A percentile compares a stretch with the other conserved stretches of the same genome.
Evolutionary conservation across 2,888 invertebrate species (phyloP).

Genomic region (Didymodactylos carnosus): DNA sequence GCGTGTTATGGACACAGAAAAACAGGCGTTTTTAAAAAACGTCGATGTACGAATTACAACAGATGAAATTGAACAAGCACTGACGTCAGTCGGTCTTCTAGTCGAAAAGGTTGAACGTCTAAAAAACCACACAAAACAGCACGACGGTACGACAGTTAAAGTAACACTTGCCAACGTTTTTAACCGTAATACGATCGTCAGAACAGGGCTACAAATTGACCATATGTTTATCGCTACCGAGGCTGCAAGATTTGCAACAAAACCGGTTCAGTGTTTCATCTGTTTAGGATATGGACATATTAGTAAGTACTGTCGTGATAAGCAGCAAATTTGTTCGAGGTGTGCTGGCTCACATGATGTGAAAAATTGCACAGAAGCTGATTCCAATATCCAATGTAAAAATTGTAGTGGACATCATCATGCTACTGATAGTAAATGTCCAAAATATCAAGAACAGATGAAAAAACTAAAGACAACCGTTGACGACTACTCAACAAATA

Average conservation of each 20-base stretch:
- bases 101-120: not conserved
- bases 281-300: not conserved
- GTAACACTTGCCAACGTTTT: not conserved
- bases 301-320: not conserved
- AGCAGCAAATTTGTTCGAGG: not conserved
- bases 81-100: not conserved
- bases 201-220: not conserved
- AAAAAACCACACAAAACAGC: not conserved
- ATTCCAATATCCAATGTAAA: not conserved
- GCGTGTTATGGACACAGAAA: not conserved
- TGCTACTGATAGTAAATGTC: not conserved
- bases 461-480: not conserved
- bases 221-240: not conserved
- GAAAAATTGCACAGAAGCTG: no score
- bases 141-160: not conserved
- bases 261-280: not conserved
- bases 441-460: not conserved
- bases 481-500: not conserved
- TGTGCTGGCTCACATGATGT: no score
- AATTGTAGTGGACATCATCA: not conserved
- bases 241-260: not conserved
- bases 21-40: not conserved
- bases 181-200: not conserved
- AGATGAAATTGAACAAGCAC: not conserved
- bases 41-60: not conserved